Percentiles rank a stretch among this genome's conserved stretches.
Conservation (phyloP, 2,888 invertebrate species). For the Troides helena region DNA sequence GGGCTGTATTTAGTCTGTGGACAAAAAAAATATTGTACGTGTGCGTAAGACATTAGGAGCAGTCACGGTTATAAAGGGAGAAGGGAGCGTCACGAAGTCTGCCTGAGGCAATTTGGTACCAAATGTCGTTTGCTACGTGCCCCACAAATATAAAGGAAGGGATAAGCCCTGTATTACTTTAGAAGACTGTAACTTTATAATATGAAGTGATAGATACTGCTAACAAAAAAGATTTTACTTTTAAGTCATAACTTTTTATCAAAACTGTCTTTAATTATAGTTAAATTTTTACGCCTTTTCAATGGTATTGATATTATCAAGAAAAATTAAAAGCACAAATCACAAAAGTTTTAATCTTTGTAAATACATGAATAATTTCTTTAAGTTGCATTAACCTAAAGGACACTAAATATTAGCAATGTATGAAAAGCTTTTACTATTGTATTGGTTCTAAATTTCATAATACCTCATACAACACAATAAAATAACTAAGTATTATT, state of each 20-base stretch:
- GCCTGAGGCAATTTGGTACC: constrained; percentile 77
- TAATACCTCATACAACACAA: too few species aligned
- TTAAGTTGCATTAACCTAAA: too few species aligned
- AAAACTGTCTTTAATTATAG: too few species aligned
- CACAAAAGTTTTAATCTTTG: too few species aligned
- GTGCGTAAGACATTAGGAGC: constrained; percentile 66
- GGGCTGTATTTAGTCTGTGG: constrained; percentile 36
- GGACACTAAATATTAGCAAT: too few species aligned
- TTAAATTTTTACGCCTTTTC: too few species aligned
- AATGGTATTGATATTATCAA: too few species aligned
- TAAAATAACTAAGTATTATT: too few species aligned
- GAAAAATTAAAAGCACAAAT: too few species aligned
- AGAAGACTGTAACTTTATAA: constrained; percentile 57
- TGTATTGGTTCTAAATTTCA: too few species aligned
- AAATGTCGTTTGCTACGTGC: constrained; percentile 77
- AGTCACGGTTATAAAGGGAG: constrained; percentile 57
- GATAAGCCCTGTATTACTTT: constrained; percentile 65
- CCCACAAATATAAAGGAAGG: constrained; percentile 74
- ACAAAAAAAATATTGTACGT: constrained; percentile 63
- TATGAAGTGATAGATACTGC: constrained; percentile 38
- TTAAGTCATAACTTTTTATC: background rate
- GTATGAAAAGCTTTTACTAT: too few species aligned
- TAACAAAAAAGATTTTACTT: background rate
- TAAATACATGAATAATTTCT: too few species aligned
- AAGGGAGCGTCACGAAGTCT: constrained; percentile 67